These are phyloP conservation scores for Oxyteleia sp. DNA, from an alignment of 2,888 invertebrate genomes.

Conservation along the genomic window DNA sequence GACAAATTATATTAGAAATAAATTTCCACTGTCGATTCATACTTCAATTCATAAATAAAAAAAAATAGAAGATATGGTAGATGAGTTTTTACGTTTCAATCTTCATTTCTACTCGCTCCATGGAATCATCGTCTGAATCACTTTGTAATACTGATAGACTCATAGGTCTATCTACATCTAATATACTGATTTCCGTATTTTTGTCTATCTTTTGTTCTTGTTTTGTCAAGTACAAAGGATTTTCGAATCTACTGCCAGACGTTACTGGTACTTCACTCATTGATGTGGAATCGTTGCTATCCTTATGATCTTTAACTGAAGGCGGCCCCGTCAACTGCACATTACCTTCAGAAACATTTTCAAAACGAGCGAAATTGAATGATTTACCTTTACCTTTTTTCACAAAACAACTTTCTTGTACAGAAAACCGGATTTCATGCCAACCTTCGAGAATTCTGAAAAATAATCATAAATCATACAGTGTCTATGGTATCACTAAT, in stretches of 20 bases:
- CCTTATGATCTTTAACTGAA: constrained; percentile 34
- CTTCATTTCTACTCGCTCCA: constrained; percentile 78
- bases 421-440: constrained; percentile 77
- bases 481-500: no score
- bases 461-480: no score
- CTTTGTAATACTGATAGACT: constrained; percentile 78
- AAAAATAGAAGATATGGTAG: no score
- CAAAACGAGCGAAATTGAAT: constrained; percentile 85
- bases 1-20: no score
- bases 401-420: constrained; percentile 68
- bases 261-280: constrained; percentile 49
- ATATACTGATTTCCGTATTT: constrained; percentile 57
- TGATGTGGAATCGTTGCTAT: constrained; percentile 1
- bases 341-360: constrained; percentile 83
- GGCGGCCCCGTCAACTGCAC: constrained; percentile 78
- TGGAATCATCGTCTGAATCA: constrained; percentile 64
- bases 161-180: constrained; percentile 77
- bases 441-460: constrained; percentile 77
- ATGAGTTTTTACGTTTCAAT: constrained; percentile 65
- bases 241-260: constrained; percentile 82
- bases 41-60: no score
- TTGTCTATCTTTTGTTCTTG: constrained; percentile 66
- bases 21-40: no score
- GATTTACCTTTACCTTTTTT: constrained; percentile 74
- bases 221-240: constrained; percentile 84